A percentile compares a stretch with the other conserved stretches of the same genome.
Conservation (phyloP, 2,113 vertebrate genomes). For the Peromyscus maniculatus region DNA sequence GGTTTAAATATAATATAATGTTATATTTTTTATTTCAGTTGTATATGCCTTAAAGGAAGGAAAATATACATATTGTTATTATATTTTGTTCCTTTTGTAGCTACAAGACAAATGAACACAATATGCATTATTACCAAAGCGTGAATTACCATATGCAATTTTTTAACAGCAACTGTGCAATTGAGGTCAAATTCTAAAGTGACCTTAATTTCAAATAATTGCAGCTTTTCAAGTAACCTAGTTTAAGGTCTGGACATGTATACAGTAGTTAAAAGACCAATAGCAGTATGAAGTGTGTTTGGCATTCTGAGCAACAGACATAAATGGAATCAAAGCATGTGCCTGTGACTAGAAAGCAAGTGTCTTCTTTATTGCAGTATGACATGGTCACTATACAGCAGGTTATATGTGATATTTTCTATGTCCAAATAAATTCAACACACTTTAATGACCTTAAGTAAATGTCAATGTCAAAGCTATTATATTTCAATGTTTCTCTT, state of each 20-base stretch:
- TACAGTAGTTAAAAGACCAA: neutral
- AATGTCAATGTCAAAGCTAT: conserved; percentile 39
- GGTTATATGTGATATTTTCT: conserved; percentile 57
- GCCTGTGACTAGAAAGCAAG: conserved; percentile 55
- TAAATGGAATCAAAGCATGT: conserved; percentile 44
- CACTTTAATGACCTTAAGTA: conserved; percentile 47
- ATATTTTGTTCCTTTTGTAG: neutral
- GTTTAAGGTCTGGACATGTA: neutral
- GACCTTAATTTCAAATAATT: neutral
- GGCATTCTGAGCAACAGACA: conserved; percentile 34
- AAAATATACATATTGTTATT: neutral
- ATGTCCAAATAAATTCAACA: conserved; percentile 24
- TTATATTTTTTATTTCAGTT: neutral
- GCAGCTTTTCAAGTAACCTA: neutral
- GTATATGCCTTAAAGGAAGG: neutral
- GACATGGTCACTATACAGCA: conserved; percentile 56
- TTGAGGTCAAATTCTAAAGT: conserved; percentile 1
- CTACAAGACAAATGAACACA: conserved; percentile 12
- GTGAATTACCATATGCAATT: neutral
- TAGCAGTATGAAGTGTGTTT: conserved; percentile 16
- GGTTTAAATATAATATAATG: neutral
- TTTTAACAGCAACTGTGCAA: neutral
- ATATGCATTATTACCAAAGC: neutral
- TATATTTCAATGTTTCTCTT: conserved; percentile 4
- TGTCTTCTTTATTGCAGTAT: conserved; percentile 47